Conservation (phyloP, 1,140 invertebrate species). For the Gonioctena quinquepunctata region DNA sequence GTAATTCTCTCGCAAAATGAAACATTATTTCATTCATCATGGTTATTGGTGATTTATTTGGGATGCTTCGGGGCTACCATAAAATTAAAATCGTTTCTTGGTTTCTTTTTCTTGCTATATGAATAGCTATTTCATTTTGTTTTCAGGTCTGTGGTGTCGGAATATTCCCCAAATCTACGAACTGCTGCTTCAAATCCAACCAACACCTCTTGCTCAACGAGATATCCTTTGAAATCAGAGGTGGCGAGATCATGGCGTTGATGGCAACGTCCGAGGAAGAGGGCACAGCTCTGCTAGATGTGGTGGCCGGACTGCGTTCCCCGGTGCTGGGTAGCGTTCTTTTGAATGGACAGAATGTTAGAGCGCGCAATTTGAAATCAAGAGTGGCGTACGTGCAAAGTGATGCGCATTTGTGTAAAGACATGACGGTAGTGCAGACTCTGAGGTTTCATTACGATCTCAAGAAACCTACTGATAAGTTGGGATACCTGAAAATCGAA, state of each 20-base stretch:
- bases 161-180: slow-evolving; percentile 48
- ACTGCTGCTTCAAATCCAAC: slow-evolving; percentile 32
- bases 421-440: slow-evolving; percentile 82
- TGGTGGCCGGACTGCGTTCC: slow-evolving; percentile 73
- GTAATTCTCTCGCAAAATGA: too few relatives aligned
- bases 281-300: slow-evolving; percentile 80
- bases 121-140: too few relatives aligned
- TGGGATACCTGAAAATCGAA: slow-evolving; percentile 63
- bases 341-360: slow-evolving; percentile 83
- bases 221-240: slow-evolving; percentile 81
- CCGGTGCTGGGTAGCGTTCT: slow-evolving; percentile 78
- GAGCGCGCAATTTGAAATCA: slow-evolving; percentile 68
- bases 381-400: slow-evolving; percentile 68
- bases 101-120: too few relatives aligned
- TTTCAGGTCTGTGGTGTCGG: slow-evolving; percentile 55
- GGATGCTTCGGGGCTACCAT: too few relatives aligned
- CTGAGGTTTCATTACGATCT: slow-evolving; percentile 79
- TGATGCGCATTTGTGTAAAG: slow-evolving; percentile 63
- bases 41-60: too few relatives aligned
- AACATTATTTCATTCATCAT: too few relatives aligned
- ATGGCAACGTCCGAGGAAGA: slow-evolving; percentile 83
- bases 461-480: slow-evolving; percentile 63
- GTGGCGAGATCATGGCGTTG: slow-evolving; percentile 86
- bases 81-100: too few relatives aligned
- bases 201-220: slow-evolving; percentile 64